Evolutionary conservation across 1,140 invertebrate genomes (phyloP), one percentile per base, ranked within the genome.

Genomic region (Drosophila athabasca): DNA sequence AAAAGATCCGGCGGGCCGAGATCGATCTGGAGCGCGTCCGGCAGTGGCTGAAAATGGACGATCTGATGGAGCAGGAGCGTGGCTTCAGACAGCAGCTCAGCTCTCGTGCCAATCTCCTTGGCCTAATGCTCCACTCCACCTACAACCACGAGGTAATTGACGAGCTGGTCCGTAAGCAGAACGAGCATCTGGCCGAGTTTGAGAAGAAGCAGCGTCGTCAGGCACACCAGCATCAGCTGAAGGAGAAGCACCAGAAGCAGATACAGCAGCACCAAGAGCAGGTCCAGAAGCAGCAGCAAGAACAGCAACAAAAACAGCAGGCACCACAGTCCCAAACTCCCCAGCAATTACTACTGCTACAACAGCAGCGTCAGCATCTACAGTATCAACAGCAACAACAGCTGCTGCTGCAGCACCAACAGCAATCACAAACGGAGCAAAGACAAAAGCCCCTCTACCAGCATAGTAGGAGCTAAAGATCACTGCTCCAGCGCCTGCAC

Each of bases 101-200:
- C 0, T 97, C 96, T 46, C 93, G 98, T 51, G 97, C 97, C 49
- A 98, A 98, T 15, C 96, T 99, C 0, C 92, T 99, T 2, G 97
- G 97, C 0, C 92, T 99, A 0, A 97, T 99, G 95, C 92, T 99
- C 11, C 98, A 99, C 91, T 98, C 97, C 0, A 98, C 97, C 0
- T 97, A 98, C 82, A 97, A 98, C 92, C 97, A 99, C 88, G 97
- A 98, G 82, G 93, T 97, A 1, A 96, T 97, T 94, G 96, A 96
- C 79, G 92, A 93, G 57, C 54, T 92, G 6, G 89, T 88, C 26
- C 73, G 91, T 29, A 87, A 90, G 29, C 88, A 92, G 55, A 82
- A 91, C 57, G 72, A 90, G 19, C 85, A 90, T 50, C 57, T 87
- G 50, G 82, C 62, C 0, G 82, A 85, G 39, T 72, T 85, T 6